These are phyloP conservation scores for Chaunax sp. DNA, from an alignment of 2,797 vertebrate genomes.

Conservation along the genomic window DNA sequence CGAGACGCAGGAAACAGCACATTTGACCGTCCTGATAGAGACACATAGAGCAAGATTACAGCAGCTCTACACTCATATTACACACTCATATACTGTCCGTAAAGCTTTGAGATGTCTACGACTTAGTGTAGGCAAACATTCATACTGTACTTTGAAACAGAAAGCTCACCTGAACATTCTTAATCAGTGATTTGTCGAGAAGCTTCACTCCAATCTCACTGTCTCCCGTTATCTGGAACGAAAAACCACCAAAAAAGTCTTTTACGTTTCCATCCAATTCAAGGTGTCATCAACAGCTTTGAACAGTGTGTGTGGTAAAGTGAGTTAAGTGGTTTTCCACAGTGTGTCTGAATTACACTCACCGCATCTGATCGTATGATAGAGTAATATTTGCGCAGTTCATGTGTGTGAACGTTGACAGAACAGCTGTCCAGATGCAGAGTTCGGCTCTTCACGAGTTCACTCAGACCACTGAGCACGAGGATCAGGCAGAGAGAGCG, in stretches of 20 bases:
- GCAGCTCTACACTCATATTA: neutral
- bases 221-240: slow-evolving; percentile 73
- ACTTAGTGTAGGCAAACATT: too few species aligned
- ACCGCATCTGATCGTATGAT: slow-evolving; percentile 74
- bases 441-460: slow-evolving; percentile 34
- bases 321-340: too few species aligned
- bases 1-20: slow-evolving; percentile 83
- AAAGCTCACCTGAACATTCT: slow-evolving; percentile 72
- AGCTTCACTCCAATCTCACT: slow-evolving; percentile 71
- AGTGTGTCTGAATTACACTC: slow-evolving; percentile 59
- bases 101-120: neutral
- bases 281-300: neutral
- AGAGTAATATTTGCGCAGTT: slow-evolving; percentile 77
- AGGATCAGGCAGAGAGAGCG: slow-evolving; percentile 55
- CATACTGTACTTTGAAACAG: neutral
- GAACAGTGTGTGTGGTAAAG: neutral
- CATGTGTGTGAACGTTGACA: slow-evolving; percentile 77
- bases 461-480: slow-evolving; percentile 56
- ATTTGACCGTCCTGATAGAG: slow-evolving; percentile 75
- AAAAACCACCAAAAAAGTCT: slow-evolving; percentile 2
- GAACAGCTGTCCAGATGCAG: slow-evolving; percentile 77
- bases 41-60: slow-evolving; percentile 11
- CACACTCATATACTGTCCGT: neutral
- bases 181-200: slow-evolving; percentile 71
- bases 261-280: neutral